Evolutionary conservation across 2,797 vertebrate species (phyloP).

Genomic region (Aplochiton taeniatus): DNA sequence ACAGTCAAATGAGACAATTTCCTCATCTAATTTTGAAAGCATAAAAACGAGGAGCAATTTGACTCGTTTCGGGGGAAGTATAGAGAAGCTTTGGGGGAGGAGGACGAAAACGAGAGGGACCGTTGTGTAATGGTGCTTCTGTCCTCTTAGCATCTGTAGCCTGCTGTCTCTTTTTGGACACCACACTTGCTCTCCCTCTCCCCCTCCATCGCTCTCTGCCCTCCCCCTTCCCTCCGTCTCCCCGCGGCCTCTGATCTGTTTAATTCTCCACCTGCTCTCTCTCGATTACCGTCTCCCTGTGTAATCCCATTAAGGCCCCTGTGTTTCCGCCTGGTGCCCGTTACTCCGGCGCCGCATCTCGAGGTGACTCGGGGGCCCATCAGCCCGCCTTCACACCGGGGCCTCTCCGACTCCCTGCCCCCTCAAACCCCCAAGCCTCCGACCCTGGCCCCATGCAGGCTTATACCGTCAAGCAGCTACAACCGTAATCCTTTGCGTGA

Average conservation of each 20-base stretch:
- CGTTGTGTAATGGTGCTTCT: conserved; percentile 32
- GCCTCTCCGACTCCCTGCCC: not conserved
- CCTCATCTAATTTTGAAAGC: conserved; percentile 35
- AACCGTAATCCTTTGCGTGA: not conserved
- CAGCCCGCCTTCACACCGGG: conserved; percentile 29
- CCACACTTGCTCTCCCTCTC: conserved; percentile 2
- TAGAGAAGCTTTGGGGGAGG: conserved; percentile 20
- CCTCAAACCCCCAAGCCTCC: not conserved
- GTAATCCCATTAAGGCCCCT: conserved; percentile 71
- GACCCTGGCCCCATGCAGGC: not conserved
- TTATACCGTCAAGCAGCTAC: not conserved
- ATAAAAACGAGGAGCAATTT: conserved; percentile 44
- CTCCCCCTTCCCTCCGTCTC: conserved; percentile 26
- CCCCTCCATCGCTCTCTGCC: conserved; percentile 21
- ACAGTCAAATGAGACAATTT: conserved; percentile 39
- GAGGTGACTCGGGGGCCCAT: conserved; percentile 54
- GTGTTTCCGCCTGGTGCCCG: conserved; percentile 62
- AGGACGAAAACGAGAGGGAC: conserved; percentile 28
- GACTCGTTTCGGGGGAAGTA: conserved; percentile 26
- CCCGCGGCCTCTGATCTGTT: conserved; percentile 58
- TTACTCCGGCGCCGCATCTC: conserved; percentile 49
- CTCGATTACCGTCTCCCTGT: conserved; percentile 68
- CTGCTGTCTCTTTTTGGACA: not conserved
- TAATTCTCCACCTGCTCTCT: conserved; percentile 71
- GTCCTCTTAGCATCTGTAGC: conserved; percentile 30